Base-by-base conservation (phyloP, 1,140 invertebrate genomes). In the Eufriesea mexicana region DNA sequence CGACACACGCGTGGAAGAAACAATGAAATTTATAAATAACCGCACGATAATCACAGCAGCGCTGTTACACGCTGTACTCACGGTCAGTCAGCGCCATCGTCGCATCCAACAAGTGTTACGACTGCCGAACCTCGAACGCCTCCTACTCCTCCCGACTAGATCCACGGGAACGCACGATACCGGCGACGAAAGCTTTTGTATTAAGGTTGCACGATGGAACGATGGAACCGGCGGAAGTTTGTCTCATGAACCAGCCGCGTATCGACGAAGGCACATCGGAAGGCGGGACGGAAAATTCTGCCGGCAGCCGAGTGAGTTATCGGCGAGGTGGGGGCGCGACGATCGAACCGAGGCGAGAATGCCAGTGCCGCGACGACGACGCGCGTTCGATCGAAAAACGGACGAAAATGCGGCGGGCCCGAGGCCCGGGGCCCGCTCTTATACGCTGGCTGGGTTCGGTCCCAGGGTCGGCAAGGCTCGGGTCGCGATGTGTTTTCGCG, bases 381-480 rank as follows among this genome's bases (percentile, higher is more conserved):
- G 54, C 20, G 51, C 61, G 71, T 67, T 10, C 61, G 61, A 66
- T 25, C 66, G 75, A 71, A 84, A 88, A 88, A 83, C 76, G 59
- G 73, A 89, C 89, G 84, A 89, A 90, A 90, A 90, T 90, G 83
- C 67, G 64, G 54, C 28, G 70, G 71, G 8, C n/a, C 61, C 79
- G 73, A 61, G 64, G 73, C 61, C 83, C 71, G 70, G 62, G 71
- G 72, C 61, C 82, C 62, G 77, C 57, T 87, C 86, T 90, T 90
- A 90, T 90, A 90, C 70, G 61, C 51, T 20, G 47, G 51, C 1
- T 71, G 28, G 28, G n/a, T 61, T 51, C 28, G 2, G 23, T 23
- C 54, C 70, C 73, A 77, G 66, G 74, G 66, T 62, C 80, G 64
- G 45, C 45, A 62, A 59, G 42, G 8, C 45, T 28, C 9, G n/a